A percentile compares a stretch with the other conserved stretches of the same genome.
Conservation (phyloP, 2,888 invertebrate species). For the Andrena haemorrhoa region DNA sequence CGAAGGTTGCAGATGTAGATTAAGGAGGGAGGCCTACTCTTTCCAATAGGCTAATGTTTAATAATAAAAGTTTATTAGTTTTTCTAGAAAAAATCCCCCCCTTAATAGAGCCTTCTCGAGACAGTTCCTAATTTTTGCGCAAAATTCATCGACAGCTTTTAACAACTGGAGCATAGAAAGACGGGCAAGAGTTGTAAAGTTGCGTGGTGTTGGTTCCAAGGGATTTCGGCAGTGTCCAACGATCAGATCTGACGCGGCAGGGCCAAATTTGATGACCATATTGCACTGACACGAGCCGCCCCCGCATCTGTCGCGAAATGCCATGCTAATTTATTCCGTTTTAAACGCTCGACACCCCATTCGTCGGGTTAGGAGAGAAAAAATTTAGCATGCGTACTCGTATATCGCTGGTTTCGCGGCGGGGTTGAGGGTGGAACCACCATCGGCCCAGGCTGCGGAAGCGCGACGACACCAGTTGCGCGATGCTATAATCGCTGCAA, state of each 20-base stretch:
- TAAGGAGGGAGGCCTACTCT: too few relatives aligned
- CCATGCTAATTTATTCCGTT: conserved; percentile 69
- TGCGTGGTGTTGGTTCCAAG: not conserved
- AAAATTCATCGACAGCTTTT: too few relatives aligned
- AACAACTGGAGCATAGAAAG: not conserved
- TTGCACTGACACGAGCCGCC: conserved; percentile 68
- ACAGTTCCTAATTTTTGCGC: too few relatives aligned
- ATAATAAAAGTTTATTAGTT: too few relatives aligned
- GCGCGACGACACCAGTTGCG: conserved; percentile 81
- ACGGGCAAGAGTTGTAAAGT: not conserved
- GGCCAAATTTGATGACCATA: conserved; percentile 68
- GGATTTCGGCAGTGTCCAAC: not conserved
- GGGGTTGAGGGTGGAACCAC: conserved; percentile 39
- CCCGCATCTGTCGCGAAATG: conserved; percentile 76
- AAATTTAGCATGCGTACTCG: conserved; percentile 54
- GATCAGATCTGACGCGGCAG: conserved; percentile 46
- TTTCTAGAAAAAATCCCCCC: too few relatives aligned
- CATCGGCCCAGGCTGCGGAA: conserved; percentile 55
- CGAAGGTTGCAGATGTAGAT: not conserved
- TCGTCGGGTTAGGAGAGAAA: conserved; percentile 56
- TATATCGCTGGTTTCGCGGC: conserved; percentile 16
- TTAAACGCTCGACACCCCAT: conserved; percentile 81
- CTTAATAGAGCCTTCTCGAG: too few relatives aligned
- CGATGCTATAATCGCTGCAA: conserved; percentile 81
- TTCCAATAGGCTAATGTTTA: too few relatives aligned